Evolutionary conservation across 30 jellyfish, hydroid and myxozoan species (phyloP).

Genomic region (Aurelia aurita): DNA sequence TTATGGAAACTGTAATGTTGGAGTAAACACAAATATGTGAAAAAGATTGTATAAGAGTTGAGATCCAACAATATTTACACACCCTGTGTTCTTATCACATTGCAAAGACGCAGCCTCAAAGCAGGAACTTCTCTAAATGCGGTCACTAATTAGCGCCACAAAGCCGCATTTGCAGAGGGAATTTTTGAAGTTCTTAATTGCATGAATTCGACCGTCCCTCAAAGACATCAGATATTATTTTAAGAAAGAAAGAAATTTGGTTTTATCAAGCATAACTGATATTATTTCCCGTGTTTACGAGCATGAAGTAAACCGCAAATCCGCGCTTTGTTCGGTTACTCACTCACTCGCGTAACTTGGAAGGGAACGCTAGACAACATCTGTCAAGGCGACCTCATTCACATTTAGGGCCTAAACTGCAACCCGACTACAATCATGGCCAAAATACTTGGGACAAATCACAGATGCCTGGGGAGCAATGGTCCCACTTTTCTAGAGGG

Average conservation of each 20-base stretch:
- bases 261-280: slow-evolving; percentile 40
- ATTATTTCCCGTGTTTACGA: slow-evolving; percentile 45
- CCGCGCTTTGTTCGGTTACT: slow-evolving; percentile 30
- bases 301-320: slow-evolving; percentile 51
- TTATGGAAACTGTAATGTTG: no score
- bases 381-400: slow-evolving; percentile 6
- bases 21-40: no score
- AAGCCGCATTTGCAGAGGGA: slow-evolving; percentile 6
- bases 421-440: not conserved
- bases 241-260: slow-evolving; percentile 20
- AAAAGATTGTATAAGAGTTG: not conserved
- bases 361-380: not conserved
- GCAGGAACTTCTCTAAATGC: no score
- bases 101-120: no score
- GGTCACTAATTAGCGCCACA: slow-evolving; percentile 29
- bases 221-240: slow-evolving; percentile 49
- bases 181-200: slow-evolving; percentile 21
- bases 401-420: not conserved
- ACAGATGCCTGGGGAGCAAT: no score
- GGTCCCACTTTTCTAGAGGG: no score
- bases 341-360: not conserved
- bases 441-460: no score
- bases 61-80: not conserved
- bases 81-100: not conserved
- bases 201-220: slow-evolving; percentile 26